Evolutionary conservation across 2,888 invertebrate genomes (phyloP).

Genomic region (Rhagonycha lutea): DNA sequence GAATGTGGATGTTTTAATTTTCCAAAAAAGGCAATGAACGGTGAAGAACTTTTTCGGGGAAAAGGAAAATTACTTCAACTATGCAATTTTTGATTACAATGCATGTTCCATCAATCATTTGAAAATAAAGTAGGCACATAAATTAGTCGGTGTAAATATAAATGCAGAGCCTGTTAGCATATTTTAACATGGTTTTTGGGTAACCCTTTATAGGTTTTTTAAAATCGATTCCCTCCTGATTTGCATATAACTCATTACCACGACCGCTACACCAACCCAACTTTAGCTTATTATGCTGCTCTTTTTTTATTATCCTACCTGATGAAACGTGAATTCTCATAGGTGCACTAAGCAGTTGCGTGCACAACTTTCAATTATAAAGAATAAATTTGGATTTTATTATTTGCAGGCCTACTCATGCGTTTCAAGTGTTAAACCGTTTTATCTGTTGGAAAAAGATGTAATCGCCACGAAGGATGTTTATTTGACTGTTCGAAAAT

Average conservation of each 20-base stretch:
- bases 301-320: neutral
- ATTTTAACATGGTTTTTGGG: constrained; percentile 34
- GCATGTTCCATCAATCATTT: neutral
- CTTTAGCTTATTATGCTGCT: constrained; percentile 1
- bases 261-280: neutral
- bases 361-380: neutral
- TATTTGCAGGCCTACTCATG: neutral
- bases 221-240: constrained; percentile 25
- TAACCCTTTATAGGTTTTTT: constrained; percentile 28
- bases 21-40: neutral
- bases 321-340: neutral
- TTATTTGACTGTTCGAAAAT: neutral
- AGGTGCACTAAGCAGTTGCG: neutral
- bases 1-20: neutral
- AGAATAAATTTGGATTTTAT: neutral
- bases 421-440: neutral
- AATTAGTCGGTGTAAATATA: constrained; percentile 32
- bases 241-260: constrained; percentile 26
- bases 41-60: neutral
- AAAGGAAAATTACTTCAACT: constrained; percentile 8
- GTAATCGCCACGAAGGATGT: neutral
- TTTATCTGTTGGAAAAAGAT: neutral
- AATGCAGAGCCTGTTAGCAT: constrained; percentile 32
- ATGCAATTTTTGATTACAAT: constrained; percentile 6
- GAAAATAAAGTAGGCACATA: constrained; percentile 1